phyloP scores from a whole-genome alignment of 2,113 vertebrate species.

The Rhadina sibilatrix region DNA sequence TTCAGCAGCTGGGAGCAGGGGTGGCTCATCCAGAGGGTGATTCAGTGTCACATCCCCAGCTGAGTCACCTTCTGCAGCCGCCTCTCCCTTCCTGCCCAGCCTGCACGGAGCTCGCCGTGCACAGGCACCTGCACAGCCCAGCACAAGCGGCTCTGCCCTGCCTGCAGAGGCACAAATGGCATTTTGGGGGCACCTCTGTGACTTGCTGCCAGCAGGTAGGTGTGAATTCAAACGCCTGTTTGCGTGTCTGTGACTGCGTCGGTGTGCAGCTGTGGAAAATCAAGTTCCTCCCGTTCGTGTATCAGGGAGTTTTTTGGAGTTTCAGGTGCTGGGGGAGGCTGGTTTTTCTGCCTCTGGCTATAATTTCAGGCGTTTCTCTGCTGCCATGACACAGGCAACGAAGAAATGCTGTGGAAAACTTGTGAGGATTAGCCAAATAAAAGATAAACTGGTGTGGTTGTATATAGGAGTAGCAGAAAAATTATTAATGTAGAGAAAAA shows the following conservation, averaged over 20 bases:
- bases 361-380: neutral
- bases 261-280: neutral
- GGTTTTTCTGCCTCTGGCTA: neutral
- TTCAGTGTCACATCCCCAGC: slow-evolving; percentile 1
- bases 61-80: neutral
- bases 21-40: slow-evolving; percentile 11
- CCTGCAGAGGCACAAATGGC: neutral
- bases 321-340: neutral
- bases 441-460: neutral
- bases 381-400: neutral
- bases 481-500: neutral
- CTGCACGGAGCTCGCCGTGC: neutral
- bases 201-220: neutral
- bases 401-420: neutral
- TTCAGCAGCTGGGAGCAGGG: neutral
- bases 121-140: neutral
- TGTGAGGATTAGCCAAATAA: neutral
- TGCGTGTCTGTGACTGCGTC: accelerated
- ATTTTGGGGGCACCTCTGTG: accelerated
- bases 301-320: neutral
- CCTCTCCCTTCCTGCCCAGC: slow-evolving; percentile 16
- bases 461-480: neutral
- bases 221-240: neutral
- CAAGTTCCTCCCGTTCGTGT: accelerated
- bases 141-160: neutral